Conservation (phyloP, 2,113 vertebrate species). For the Neotragus moschatus region DNA sequence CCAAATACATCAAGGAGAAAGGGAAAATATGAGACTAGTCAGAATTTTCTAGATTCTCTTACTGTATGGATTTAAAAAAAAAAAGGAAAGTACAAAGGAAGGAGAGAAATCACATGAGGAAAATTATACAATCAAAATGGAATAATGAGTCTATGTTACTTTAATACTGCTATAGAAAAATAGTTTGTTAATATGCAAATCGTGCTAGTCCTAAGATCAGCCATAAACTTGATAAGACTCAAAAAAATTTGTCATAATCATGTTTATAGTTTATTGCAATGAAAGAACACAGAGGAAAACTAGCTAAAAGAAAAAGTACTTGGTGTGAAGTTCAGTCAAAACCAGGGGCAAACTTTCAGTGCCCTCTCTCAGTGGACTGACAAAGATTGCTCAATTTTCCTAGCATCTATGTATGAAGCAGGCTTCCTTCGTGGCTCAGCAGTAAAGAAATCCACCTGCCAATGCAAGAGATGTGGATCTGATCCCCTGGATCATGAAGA, state of each 20-base stretch:
- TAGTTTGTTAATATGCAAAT: background rate
- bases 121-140: background rate
- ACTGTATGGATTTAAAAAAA: background rate
- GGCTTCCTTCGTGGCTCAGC: background rate
- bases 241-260: background rate
- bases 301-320: background rate
- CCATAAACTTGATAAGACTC: background rate
- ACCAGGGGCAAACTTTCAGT: background rate
- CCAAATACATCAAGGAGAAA: background rate
- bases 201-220: background rate
- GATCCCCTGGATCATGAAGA: background rate
- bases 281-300: background rate
- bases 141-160: background rate
- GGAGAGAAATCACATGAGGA: background rate
- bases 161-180: background rate
- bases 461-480: background rate
- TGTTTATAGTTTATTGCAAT: background rate
- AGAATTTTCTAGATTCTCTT: background rate
- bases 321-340: background rate
- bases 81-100: background rate
- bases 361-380: background rate
- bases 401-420: accelerated
- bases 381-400: background rate
- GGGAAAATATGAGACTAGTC: background rate
- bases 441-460: background rate